Evolutionary conservation across 2,888 invertebrate species (phyloP), one percentile per base, ranked within the genome.

Genomic region (Eupelmus urozonus): DNA sequence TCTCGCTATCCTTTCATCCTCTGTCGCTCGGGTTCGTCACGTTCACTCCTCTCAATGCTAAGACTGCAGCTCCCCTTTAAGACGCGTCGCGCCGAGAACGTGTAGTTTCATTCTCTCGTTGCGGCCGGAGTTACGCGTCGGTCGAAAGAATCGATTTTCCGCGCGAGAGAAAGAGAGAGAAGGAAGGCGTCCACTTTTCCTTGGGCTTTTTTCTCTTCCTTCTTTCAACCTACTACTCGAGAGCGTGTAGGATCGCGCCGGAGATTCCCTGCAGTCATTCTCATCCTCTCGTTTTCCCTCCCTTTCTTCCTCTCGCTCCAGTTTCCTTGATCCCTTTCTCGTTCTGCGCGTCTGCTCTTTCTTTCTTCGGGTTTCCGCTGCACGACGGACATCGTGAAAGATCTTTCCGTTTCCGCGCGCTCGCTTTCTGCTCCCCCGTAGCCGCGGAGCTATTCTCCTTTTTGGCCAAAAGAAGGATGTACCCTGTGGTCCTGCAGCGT

Each of bases 371-470:
- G 34, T 9, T 51, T 51, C 18, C 42, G 59, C 34, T 11, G 25
- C 40, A 29, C 51, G 72, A 72, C 72, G 63, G 63, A 71, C 71
- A 60, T 71, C 40, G 72, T 63, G 63, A 63, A 63, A 63, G 53
- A 63, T 73, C 72, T 72, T 63, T 73, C 63, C 63, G 72, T 49
- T 71, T 40, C 59, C 59, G n/a, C n/a, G 59, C 34, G 3, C 9
- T 34, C 3, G 5, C 34, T 34, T 34, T n/a, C n/a, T n/a, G 9
- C 34, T 34, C 9, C 3, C 34, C 34, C 9, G 9, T 34, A 34
- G n/a, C n/a, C 9, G 9, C 9, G 9, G 9, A 34, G 34, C 3
- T 34, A n/a, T 34, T 34, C 34, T 34, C 34, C 9, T 34, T 34
- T 34, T 9, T 34, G n/a, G n/a, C n/a, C n/a, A n/a, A n/a, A n/a